Conservation (phyloP, 2,888 invertebrate species). For the Tyria jacobaeae region DNA sequence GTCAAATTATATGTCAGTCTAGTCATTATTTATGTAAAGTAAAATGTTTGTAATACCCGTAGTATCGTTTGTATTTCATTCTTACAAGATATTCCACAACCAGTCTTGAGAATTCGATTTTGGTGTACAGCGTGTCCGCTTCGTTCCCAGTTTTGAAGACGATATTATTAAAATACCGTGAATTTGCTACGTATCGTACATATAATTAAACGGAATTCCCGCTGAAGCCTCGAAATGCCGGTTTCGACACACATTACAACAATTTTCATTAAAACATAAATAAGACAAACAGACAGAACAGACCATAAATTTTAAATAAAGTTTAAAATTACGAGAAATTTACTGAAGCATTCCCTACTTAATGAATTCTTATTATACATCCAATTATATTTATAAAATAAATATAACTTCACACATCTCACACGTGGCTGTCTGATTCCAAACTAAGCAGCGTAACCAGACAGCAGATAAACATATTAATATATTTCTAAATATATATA, state of each 20-base stretch:
- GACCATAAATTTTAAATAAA: slow-evolving; percentile 40
- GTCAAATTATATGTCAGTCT: background rate
- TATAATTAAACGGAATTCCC: slow-evolving; percentile 43
- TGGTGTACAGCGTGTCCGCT: slow-evolving; percentile 35
- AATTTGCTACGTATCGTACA: slow-evolving; percentile 50
- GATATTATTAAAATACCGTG: slow-evolving; percentile 75
- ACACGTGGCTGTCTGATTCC: too few relatives aligned
- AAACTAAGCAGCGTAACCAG: too few relatives aligned
- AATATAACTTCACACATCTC: too few relatives aligned
- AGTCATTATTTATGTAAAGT: background rate
- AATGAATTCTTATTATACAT: slow-evolving; percentile 26
- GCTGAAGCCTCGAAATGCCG: slow-evolving; percentile 41
- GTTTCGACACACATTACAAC: slow-evolving; percentile 51
- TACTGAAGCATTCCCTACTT: slow-evolving; percentile 25
- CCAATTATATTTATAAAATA: too few relatives aligned
- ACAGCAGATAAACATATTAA: too few relatives aligned
- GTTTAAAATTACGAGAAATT: slow-evolving; percentile 32
- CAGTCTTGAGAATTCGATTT: slow-evolving; percentile 60
- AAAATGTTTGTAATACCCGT: background rate
- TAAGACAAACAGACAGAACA: slow-evolving; percentile 32
- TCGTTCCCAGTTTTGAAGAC: slow-evolving; percentile 52
- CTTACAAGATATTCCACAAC: background rate
- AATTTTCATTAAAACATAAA: slow-evolving; percentile 64
- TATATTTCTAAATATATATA: too few relatives aligned
- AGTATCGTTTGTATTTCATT: background rate